phyloP scores from a whole-genome alignment of 2,888 invertebrate genomes.

The Phragmatobia fuliginosa region DNA sequence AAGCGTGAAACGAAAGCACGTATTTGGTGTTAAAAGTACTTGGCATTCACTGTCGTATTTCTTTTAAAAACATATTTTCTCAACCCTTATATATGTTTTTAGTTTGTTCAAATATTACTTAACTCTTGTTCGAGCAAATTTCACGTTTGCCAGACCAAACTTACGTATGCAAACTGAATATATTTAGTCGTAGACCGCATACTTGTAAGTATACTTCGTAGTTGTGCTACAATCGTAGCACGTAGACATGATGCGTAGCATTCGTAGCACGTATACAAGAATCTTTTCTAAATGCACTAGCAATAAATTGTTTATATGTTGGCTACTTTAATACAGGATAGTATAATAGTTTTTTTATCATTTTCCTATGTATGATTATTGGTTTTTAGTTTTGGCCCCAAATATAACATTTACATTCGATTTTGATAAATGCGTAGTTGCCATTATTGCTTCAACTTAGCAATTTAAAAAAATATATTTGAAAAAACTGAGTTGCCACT shows the following conservation, averaged over 20 bases:
- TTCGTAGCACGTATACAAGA: conserved; percentile 78
- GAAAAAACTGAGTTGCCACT: no score
- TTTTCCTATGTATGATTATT: background rate
- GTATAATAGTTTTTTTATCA: background rate
- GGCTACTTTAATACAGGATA: background rate
- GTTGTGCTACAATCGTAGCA: conserved; percentile 51
- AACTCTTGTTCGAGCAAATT: background rate
- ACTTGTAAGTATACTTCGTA: conserved; percentile 22
- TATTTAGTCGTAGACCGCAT: background rate
- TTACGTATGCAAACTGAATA: background rate
- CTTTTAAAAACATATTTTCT: no score
- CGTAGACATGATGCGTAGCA: conserved; percentile 57
- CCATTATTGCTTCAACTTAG: background rate
- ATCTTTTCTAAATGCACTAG: conserved; percentile 55
- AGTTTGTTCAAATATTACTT: background rate
- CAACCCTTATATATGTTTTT: no score
- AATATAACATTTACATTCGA: no score
- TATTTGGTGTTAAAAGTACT: background rate
- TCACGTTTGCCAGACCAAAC: background rate
- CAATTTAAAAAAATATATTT: background rate
- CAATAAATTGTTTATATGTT: conserved; percentile 59
- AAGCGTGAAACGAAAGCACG: background rate
- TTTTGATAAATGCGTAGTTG: background rate
- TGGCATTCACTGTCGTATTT: no score
- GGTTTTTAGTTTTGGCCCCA: background rate